Evolutionary conservation across 2,888 invertebrate species (phyloP), one percentile per base, ranked within the genome.

Genomic region (Acrocyrtus sp.): DNA sequence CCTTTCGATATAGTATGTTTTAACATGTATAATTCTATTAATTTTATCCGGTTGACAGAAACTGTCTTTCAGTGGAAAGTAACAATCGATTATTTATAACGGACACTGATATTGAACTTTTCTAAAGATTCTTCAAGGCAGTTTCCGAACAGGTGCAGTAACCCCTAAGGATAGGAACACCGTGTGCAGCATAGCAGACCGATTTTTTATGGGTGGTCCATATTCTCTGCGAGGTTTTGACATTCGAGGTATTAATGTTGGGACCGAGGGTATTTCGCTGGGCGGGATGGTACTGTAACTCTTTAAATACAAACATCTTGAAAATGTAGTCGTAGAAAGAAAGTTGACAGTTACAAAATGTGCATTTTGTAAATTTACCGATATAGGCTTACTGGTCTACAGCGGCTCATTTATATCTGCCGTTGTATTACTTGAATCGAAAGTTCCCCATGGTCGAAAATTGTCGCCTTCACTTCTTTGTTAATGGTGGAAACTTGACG

Each of bases 131-230:
- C 12, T 34, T 34, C 34, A 34, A 34, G 12, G 34, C 34, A 34
- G 34, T 12, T 34, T 34, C 12, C 5, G 68, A 17, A 6, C 51
- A 15, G 68, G 68, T 6, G 27, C 24, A 22, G 15, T 61, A 2
- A 61, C 34, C n/a, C 54, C 60, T 21, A 47, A 61, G 17, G 45
- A 24, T 15, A 39, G 10, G 8, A 29, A 27, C n/a, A 2, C 24
- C 3, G 61, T 8, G 34, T 69, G 61, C 26, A 53, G 61, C 8
- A 43, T 69, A n/a, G 29, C 21, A 1, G 68, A 69, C 45, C 34
- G 45, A 54, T 69, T 69, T 47, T 69, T 61, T 47, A 43, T 53
- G 21, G 68, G 68, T 4, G 68, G 68, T 17, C 61, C 68, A 1
- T 53, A 29, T 26, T 69, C 68, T 6, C 54, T 69, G 2, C 60